Evolutionary conservation across 2,888 invertebrate genomes (phyloP), one percentile per base, ranked within the genome.

Genomic region (Caenorhabditis imperialis): DNA sequence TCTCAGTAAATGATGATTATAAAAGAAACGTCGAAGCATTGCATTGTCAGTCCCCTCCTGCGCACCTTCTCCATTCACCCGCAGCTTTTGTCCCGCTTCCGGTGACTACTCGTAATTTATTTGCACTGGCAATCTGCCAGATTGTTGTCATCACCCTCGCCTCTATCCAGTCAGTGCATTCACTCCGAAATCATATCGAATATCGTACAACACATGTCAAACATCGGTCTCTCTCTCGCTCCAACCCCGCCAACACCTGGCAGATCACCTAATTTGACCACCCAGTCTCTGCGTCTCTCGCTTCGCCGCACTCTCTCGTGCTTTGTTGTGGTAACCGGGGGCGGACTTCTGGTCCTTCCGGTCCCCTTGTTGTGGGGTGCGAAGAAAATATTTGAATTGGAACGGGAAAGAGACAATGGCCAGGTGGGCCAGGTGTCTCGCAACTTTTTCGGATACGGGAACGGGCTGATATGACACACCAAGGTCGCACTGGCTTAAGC

Each of bases 201-300:
- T 70, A 70, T 70, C 70, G 70, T 61, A 61, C 70, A 70, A 70
- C 61, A 70, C 55, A 61, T 70, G 70, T 70, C 70, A 70, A 70
- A 70, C 70, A 70, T 61, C 40, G 53, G 50, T 12, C 47, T 16
- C 37, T 25, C 45, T 14, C 37, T 27, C 33, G 7, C 20, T 16
- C 14, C 18, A n/a, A 20, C 27, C 12, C 58, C 44, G 35, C 50
- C 57, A 57, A 67, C 67, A 67, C 67, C 67, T 67, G 67, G 22
- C 50, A 50, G 50, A 50, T 50, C 50, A 50, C 50, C 50, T 50
- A 50, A 50, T 50, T 50, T 10, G 10, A 30, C 54, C 16, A 16
- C 14, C 37, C 22, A 14, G 12, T 47, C 25, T 22, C 40, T 23
- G 3, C 40, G 42, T 44, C 65, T 55, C 54, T 22, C 14, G 8